These are phyloP conservation scores for Diglossa brunneiventris DNA, from an alignment of 2,113 vertebrate genomes.

Conservation along the genomic window DNA sequence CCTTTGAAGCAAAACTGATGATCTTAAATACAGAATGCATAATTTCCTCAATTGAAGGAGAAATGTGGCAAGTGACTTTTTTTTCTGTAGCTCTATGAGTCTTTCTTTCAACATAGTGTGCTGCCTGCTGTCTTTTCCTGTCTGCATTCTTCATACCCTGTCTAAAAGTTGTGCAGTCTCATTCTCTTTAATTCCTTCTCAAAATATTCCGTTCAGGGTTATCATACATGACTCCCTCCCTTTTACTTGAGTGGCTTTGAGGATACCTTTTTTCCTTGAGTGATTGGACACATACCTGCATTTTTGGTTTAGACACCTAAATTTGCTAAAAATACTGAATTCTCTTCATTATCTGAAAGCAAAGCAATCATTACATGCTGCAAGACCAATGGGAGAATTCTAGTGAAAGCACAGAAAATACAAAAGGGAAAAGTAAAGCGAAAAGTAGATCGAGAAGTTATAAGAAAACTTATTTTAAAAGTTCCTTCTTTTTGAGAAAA, in stretches of 20 bases:
- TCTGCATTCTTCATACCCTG: background rate
- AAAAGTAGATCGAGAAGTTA: background rate
- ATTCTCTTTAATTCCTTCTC: background rate
- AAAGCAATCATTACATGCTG: background rate
- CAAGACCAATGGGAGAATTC: background rate
- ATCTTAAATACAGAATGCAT: background rate
- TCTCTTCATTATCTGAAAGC: background rate
- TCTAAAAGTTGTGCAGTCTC: background rate
- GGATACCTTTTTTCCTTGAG: background rate
- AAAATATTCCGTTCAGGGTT: background rate
- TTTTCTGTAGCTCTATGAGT: background rate
- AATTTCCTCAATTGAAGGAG: accelerated
- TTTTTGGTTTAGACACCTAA: background rate
- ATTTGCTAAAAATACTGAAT: background rate
- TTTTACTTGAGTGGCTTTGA: background rate
- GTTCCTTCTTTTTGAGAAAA: background rate
- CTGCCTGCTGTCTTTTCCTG: background rate
- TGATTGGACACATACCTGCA: accelerated
- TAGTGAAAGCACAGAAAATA: background rate
- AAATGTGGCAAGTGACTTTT: background rate
- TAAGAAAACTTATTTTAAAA: background rate
- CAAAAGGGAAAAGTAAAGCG: background rate
- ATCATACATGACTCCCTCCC: background rate
- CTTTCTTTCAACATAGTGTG: background rate
- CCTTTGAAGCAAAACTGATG: background rate